A percentile compares a stretch with the other conserved stretches of the same genome.
phyloP scores from a whole-genome alignment of 2,797 vertebrate genomes.

The Falco concolor region DNA sequence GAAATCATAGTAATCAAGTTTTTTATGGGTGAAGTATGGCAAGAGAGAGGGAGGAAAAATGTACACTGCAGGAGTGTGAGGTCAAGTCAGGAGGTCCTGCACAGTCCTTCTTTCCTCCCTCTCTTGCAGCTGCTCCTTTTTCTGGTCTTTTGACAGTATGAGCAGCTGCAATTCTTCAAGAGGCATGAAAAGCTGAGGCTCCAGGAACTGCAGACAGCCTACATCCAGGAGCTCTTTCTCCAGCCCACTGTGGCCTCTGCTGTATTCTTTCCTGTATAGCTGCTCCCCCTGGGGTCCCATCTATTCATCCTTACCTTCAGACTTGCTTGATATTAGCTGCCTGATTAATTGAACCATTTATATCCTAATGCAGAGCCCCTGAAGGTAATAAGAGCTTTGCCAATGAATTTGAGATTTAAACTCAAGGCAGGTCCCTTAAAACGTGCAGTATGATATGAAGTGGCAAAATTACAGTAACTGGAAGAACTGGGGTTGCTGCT shows the following conservation, averaged over 20 bases:
- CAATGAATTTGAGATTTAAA: not conserved
- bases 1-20: not conserved
- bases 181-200: not conserved
- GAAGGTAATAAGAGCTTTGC: not conserved
- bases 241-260: not conserved
- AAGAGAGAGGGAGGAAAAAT: not conserved
- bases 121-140: not conserved
- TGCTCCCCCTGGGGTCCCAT: not conserved
- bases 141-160: not conserved
- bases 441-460: not conserved
- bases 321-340: not conserved
- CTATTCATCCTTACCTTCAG: not conserved
- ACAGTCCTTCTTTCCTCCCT: not conserved
- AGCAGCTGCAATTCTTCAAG: not conserved
- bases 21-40: not conserved
- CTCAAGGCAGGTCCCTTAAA: not conserved
- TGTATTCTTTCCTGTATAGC: not conserved
- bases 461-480: not conserved
- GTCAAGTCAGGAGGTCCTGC: not conserved
- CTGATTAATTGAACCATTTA: not conserved
- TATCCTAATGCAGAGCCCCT: not conserved
- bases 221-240: not conserved
- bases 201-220: not conserved
- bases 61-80: not conserved
- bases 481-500: not conserved